phyloP scores from a whole-genome alignment of 1,140 invertebrate genomes.

The Oscheius sp. region DNA sequence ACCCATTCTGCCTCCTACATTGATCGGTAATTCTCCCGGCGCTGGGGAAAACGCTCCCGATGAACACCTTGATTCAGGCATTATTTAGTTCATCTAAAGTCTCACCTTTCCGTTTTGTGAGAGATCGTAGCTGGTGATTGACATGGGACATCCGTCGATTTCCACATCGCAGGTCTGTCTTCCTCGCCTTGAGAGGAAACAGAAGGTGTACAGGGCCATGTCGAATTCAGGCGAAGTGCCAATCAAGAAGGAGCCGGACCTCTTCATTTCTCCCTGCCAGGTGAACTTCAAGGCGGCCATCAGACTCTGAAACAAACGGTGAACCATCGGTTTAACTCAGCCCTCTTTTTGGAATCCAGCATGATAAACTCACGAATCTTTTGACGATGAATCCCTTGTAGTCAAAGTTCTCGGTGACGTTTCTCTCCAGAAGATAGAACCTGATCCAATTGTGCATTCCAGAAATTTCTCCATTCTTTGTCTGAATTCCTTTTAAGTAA shows the following conservation, averaged over 20 bases:
- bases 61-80: constrained; percentile 28
- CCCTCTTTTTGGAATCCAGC: neutral
- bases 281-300: constrained; percentile 68
- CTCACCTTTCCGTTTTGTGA: constrained; percentile 38
- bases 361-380: constrained; percentile 36
- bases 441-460: constrained; percentile 88
- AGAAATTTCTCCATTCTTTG: constrained; percentile 66
- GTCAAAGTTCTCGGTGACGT: constrained; percentile 67
- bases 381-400: constrained; percentile 72
- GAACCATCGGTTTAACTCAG: too few species aligned
- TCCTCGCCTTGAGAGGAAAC: constrained; percentile 72
- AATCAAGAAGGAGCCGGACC: constrained; percentile 77
- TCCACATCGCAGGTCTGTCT: constrained; percentile 45
- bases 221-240: constrained; percentile 89
- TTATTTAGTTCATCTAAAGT: neutral
- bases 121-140: constrained; percentile 47
- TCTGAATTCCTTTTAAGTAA: constrained; percentile 26
- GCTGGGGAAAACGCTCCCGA: constrained; percentile 43
- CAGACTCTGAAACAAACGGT: constrained; percentile 34
- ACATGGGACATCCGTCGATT: constrained; percentile 43
- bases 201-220: constrained; percentile 82
- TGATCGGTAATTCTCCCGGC: constrained; percentile 43
- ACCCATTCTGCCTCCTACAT: constrained; percentile 34
- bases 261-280: constrained; percentile 74
- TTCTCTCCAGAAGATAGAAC: constrained; percentile 73